phyloP scores from a whole-genome alignment of 2,888 invertebrate genomes.

The Brachyopa scutellaris region DNA sequence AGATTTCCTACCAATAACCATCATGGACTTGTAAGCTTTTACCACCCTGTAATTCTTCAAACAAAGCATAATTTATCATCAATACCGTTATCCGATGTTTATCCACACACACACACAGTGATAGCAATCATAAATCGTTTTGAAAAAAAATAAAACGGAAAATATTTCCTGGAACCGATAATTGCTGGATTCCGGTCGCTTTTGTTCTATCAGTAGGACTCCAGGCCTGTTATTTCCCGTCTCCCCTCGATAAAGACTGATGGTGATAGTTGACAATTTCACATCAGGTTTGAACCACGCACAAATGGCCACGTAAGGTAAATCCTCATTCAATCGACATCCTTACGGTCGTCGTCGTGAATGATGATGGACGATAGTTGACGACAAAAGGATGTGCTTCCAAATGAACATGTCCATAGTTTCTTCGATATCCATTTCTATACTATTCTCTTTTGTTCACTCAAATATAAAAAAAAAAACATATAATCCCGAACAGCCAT shows the following conservation, averaged over 20 bases:
- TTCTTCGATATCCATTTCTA: background rate
- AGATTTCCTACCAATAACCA: background rate
- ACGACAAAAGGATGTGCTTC: background rate
- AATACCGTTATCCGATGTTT: conserved; percentile 21
- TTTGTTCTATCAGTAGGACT: background rate
- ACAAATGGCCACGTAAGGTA: background rate
- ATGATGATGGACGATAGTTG: background rate
- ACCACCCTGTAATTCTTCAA: background rate
- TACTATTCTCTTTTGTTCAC: background rate
- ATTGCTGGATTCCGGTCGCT: conserved; percentile 16
- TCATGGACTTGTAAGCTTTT: conserved; percentile 20
- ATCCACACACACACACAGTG: background rate
- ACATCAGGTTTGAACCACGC: conserved; percentile 3
- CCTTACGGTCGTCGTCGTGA: background rate
- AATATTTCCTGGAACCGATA: conserved; percentile 35
- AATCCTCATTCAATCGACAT: conserved; percentile 4
- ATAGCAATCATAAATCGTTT: conserved; percentile 48
- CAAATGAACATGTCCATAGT: background rate
- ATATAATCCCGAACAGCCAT: background rate
- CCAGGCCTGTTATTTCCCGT: no score
- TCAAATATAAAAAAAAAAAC: background rate
- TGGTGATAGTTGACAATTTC: conserved; percentile 14
- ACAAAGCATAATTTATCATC: conserved; percentile 48
- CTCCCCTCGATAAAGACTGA: conserved; percentile 30
- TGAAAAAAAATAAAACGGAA: no score